A percentile compares a stretch with the other conserved stretches of the same genome.
phyloP scores from a whole-genome alignment of 2,113 vertebrate genomes.

The Gymnarchus niloticus region DNA sequence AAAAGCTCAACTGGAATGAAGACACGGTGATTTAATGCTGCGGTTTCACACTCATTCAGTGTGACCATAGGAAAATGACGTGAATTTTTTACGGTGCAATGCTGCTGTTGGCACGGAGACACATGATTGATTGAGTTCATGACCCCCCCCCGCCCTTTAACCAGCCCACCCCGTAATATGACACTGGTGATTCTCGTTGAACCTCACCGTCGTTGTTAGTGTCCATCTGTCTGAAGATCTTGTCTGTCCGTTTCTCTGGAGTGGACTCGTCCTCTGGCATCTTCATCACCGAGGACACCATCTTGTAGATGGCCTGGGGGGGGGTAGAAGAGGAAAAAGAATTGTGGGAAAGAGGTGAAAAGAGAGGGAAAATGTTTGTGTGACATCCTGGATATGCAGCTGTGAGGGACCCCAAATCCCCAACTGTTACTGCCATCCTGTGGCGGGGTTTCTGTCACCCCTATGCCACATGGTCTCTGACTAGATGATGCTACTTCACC shows the following conservation, averaged over 20 bases:
- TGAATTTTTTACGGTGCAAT: background rate
- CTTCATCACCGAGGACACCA: slow-evolving; percentile 47
- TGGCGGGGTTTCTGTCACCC: background rate
- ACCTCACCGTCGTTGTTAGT: slow-evolving; percentile 77
- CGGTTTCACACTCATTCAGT: background rate
- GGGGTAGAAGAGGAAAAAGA: background rate
- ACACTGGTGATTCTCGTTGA: background rate
- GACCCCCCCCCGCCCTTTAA: background rate
- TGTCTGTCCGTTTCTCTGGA: slow-evolving; percentile 78
- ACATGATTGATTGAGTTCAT: background rate
- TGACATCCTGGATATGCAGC: background rate
- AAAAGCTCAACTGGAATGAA: background rate
- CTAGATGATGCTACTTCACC: too few relatives aligned
- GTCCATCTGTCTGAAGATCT: slow-evolving; percentile 84
- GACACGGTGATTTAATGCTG: background rate
- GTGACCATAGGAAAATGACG: background rate
- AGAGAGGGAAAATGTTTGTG: background rate
- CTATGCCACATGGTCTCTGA: background rate
- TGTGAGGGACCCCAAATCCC: background rate
- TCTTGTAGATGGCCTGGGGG: slow-evolving; percentile 28
- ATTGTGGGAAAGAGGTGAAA: background rate
- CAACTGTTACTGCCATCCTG: background rate
- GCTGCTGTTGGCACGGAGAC: background rate
- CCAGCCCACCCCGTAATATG: background rate
- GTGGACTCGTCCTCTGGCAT: slow-evolving; percentile 43